phyloP scores from a whole-genome alignment of 2,113 vertebrate genomes.

The Clarias gariepinus region DNA sequence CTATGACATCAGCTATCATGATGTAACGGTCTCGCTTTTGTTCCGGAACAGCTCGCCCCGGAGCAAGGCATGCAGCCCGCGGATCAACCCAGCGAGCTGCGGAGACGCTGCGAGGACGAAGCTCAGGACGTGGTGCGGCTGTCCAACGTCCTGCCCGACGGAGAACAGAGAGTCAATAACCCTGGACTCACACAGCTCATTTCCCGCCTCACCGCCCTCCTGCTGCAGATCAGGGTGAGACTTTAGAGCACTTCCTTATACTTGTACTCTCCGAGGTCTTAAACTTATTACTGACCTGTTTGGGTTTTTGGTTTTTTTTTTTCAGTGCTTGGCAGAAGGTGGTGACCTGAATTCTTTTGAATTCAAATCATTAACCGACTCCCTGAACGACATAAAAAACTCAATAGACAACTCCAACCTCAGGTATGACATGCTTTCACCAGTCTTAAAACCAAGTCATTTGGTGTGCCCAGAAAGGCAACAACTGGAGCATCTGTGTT shows the following conservation, averaged over 20 bases:
- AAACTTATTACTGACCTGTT: not conserved
- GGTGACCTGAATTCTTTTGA: constrained; percentile 98
- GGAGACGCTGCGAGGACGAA: constrained; percentile 88
- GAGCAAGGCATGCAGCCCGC: constrained; percentile 93
- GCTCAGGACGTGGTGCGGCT: constrained; percentile 89
- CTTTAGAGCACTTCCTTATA: not conserved
- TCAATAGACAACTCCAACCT: constrained; percentile 95
- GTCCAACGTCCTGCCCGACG: constrained; percentile 76
- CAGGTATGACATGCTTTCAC: constrained; percentile 74
- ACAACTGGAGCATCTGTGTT: no score
- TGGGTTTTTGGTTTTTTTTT: not conserved
- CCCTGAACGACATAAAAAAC: constrained; percentile 95
- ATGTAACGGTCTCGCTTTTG: not conserved
- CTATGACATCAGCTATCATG: not conserved
- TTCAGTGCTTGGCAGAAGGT: constrained; percentile 94
- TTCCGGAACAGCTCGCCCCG: constrained; percentile 82
- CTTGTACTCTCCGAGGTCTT: not conserved
- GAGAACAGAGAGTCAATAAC: constrained; percentile 82
- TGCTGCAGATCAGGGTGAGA: constrained; percentile 93
- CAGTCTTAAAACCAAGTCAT: no score
- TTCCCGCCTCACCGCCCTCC: constrained; percentile 89
- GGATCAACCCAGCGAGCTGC: constrained; percentile 88
- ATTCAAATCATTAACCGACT: constrained; percentile 97
- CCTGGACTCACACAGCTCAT: constrained; percentile 87
- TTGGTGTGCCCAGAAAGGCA: no score